phyloP scores from a whole-genome alignment of 2,113 vertebrate genomes.

The Anser cygnoides region DNA sequence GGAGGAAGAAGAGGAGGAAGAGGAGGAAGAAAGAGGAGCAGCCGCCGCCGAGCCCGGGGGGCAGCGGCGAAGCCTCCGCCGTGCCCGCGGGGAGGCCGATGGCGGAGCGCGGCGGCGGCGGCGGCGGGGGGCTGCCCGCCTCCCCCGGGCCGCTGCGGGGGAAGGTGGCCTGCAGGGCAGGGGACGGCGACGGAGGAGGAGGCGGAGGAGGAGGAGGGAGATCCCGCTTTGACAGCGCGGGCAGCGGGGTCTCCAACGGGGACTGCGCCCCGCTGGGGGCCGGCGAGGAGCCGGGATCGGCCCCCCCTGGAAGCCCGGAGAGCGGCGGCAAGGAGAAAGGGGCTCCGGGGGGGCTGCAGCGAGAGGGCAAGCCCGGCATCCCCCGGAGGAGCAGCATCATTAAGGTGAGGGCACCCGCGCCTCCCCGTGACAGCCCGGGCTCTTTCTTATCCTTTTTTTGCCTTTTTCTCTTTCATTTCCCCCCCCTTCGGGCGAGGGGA shows the following conservation, averaged over 20 bases:
- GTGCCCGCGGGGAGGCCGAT: conserved; percentile 70
- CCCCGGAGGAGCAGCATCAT: conserved; percentile 94
- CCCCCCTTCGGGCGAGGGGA: neutral
- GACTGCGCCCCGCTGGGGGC: conserved; percentile 80
- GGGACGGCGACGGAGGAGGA: conserved; percentile 67
- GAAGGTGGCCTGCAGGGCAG: conserved; percentile 75
- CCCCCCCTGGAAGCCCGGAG: conserved; percentile 75
- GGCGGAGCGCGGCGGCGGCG: conserved; percentile 75
- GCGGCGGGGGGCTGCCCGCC: conserved; percentile 70
- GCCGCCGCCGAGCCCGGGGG: conserved; percentile 46
- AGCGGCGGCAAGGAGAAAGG: conserved; percentile 66
- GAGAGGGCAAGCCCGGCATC: conserved; percentile 85
- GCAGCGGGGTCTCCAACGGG: conserved; percentile 86
- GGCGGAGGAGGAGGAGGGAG: conserved; percentile 72
- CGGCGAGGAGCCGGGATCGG: conserved; percentile 71
- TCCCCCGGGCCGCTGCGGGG: conserved; percentile 70
- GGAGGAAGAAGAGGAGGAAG: neutral
- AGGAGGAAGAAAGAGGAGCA: conserved; percentile 52
- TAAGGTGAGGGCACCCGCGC: conserved; percentile 82
- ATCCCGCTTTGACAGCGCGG: conserved; percentile 71
- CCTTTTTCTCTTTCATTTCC: too few species aligned
- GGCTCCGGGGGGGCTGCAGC: neutral
- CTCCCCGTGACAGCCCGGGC: neutral
- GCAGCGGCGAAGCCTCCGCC: conserved; percentile 55
- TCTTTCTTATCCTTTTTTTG: neutral